Percentiles rank a stretch among this genome's conserved stretches.
Evolutionary conservation across 30 jellyfish, hydroid and myxozoan genomes (phyloP).

Genomic region (Turritopsis dohrnii): DNA sequence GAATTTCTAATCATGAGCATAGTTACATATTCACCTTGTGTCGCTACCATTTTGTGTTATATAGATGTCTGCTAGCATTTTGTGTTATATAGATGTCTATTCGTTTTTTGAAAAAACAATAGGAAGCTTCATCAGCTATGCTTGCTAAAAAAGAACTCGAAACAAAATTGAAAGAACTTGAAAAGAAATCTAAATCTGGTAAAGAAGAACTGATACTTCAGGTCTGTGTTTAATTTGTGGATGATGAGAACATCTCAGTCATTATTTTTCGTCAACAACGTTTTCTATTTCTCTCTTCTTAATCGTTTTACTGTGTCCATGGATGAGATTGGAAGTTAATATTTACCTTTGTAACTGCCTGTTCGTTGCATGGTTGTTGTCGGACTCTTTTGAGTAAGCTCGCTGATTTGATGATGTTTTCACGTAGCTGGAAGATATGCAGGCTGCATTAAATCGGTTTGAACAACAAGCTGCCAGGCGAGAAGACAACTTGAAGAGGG

Average conservation of each 20-base stretch:
- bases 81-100: not conserved
- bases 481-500: slow-evolving; percentile 64
- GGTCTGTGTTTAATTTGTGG: slow-evolving; percentile 24
- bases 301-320: too few relatives aligned
- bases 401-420: too few relatives aligned
- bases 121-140: slow-evolving; percentile 31
- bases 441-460: slow-evolving; percentile 35
- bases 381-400: too few relatives aligned
- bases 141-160: slow-evolving; percentile 48
- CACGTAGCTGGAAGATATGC: slow-evolving; percentile 78
- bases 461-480: slow-evolving; percentile 68
- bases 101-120: not conserved
- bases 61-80: not conserved
- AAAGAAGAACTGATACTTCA: slow-evolving; percentile 36
- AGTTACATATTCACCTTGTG: not conserved
- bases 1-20: not conserved
- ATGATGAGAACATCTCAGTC: not conserved
- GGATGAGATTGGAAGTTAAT: too few relatives aligned
- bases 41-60: not conserved
- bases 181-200: slow-evolving; percentile 33
- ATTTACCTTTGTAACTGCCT: too few relatives aligned
- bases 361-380: too few relatives aligned
- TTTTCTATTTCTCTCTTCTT: too few relatives aligned
- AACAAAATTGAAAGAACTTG: slow-evolving; percentile 27
- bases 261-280: too few relatives aligned